Conservation (phyloP, 2,797 vertebrate species). For the Enteromius viviparus region DNA sequence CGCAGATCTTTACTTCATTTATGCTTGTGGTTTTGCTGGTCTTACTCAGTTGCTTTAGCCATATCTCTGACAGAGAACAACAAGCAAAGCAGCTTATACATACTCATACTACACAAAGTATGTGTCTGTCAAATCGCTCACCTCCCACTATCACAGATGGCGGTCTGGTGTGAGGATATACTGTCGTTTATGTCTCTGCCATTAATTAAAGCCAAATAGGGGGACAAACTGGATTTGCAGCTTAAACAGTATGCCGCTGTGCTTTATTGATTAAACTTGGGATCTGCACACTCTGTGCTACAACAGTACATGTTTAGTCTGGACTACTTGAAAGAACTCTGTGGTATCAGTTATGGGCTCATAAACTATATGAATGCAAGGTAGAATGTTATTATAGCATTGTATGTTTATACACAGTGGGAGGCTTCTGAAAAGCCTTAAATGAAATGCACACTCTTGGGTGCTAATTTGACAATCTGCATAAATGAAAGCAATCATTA, state of each 20-base stretch:
- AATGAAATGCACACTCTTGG: constrained; percentile 12
- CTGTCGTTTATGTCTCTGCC: constrained; percentile 44
- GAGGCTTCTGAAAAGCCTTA: not conserved
- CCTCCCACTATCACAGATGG: constrained; percentile 52
- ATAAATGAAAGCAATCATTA: not conserved
- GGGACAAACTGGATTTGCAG: constrained; percentile 47
- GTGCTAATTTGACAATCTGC: constrained; percentile 30
- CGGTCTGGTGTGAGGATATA: constrained; percentile 52
- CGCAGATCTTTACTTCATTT: constrained; percentile 34
- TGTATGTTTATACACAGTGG: constrained; percentile 16
- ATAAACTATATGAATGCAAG: constrained; percentile 11
- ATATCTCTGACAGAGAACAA: constrained; percentile 55
- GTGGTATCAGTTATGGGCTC: constrained; percentile 2
- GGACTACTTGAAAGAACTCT: constrained; percentile 25
- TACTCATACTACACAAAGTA: constrained; percentile 52
- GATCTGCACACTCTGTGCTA: not conserved
- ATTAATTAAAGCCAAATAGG: constrained; percentile 56
- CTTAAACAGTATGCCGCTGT: constrained; percentile 43
- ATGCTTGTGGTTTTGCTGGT: constrained; percentile 51
- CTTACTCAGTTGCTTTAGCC: constrained; percentile 36
- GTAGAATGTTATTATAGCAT: not conserved
- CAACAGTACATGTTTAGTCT: not conserved
- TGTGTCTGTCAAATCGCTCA: constrained; percentile 49
- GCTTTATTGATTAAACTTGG: constrained; percentile 26
- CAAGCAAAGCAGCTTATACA: constrained; percentile 57